phyloP scores from a whole-genome alignment of 2,113 vertebrate species.

The Pedetes capensis region DNA sequence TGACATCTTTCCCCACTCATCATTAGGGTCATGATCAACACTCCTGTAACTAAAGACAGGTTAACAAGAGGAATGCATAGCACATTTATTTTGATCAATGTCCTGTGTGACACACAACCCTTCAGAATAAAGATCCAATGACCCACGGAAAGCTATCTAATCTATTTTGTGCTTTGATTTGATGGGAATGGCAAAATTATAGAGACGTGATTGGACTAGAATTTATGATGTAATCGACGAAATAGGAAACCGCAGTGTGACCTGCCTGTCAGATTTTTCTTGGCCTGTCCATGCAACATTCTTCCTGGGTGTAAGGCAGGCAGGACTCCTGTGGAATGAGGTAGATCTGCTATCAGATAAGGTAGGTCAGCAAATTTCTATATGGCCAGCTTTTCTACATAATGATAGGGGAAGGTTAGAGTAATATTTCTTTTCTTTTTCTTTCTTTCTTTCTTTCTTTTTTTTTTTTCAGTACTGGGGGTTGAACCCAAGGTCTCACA shows the following conservation, averaged over 20 bases:
- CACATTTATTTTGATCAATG: neutral
- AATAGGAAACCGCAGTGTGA: neutral
- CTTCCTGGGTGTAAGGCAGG: neutral
- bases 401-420: neutral
- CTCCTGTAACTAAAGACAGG: neutral
- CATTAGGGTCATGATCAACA: neutral
- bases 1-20: neutral
- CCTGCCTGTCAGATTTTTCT: neutral
- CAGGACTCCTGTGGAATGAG: neutral
- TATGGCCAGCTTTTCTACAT: neutral
- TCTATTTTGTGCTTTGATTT: neutral
- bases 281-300: fast-evolving
- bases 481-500: no score
- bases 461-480: no score
- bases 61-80: neutral
- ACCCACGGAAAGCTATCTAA: neutral
- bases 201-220: neutral
- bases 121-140: neutral
- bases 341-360: neutral
- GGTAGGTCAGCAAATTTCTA: neutral
- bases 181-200: neutral
- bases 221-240: neutral
- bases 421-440: no score
- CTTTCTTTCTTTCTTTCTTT: no score
- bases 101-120: neutral